These are phyloP conservation scores for Crematogaster levior DNA, from an alignment of 2,888 invertebrate species.

Conservation along the genomic window DNA sequence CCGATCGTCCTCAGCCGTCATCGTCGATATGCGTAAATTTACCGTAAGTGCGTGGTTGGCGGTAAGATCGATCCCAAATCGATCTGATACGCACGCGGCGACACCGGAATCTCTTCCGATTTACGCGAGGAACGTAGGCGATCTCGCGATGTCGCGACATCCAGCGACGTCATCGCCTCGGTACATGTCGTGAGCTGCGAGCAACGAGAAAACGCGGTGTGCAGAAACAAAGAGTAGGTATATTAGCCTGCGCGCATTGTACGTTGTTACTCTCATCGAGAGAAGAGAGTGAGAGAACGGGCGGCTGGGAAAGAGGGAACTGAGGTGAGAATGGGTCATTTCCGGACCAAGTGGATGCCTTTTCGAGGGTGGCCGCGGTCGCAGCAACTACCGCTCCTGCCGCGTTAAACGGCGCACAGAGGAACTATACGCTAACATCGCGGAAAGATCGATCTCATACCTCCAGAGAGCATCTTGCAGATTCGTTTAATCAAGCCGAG, in stretches of 20 bases:
- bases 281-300: background rate
- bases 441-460: constrained; percentile 48
- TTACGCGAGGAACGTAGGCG: too few relatives aligned
- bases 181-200: too few relatives aligned
- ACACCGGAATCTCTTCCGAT: too few relatives aligned
- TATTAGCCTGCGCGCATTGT: constrained; percentile 42
- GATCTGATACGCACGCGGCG: too few relatives aligned
- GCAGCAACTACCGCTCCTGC: background rate
- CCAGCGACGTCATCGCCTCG: too few relatives aligned
- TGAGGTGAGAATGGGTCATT: background rate
- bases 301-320: background rate
- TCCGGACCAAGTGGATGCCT: constrained; percentile 30
- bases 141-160: too few relatives aligned
- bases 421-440: constrained; percentile 49
- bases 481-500: constrained; percentile 48
- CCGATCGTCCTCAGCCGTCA: too few relatives aligned
- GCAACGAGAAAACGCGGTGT: constrained; percentile 28
- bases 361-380: constrained; percentile 9
- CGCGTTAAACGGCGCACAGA: constrained; percentile 35
- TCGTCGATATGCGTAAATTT: constrained; percentile 1
- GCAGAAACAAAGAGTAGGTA: constrained; percentile 42
- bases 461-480: constrained; percentile 44
- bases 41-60: constrained; percentile 23
- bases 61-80: too few relatives aligned
- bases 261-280: constrained; percentile 10